phyloP scores from a whole-genome alignment of 2,888 invertebrate species.

The Hyposoter dolosus region DNA sequence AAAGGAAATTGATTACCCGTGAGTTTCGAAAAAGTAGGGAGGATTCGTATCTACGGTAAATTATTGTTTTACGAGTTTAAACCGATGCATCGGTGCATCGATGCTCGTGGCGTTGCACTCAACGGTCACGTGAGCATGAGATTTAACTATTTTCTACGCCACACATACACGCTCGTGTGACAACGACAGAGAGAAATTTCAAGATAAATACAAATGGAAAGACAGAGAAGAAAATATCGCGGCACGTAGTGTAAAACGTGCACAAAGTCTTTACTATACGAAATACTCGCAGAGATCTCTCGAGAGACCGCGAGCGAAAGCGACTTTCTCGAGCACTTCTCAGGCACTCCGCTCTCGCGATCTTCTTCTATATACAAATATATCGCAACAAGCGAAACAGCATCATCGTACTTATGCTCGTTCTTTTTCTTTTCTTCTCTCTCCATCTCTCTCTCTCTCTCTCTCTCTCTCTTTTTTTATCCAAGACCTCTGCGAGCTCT shows the following conservation, averaged over 20 bases:
- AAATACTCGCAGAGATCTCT: slow-evolving; percentile 62
- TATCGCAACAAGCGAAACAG: slow-evolving; percentile 30
- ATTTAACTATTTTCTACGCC: slow-evolving; percentile 45
- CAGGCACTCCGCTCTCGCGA: slow-evolving; percentile 26
- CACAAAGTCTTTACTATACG: slow-evolving; percentile 54
- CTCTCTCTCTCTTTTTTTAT: slow-evolving; percentile 2
- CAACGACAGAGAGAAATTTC: not conserved
- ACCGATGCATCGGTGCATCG: not conserved
- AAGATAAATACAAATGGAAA: slow-evolving; percentile 10
- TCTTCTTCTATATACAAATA: slow-evolving; percentile 9
- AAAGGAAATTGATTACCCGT: slow-evolving; percentile 57
- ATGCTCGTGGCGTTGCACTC: not conserved
- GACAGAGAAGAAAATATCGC: slow-evolving; percentile 14
- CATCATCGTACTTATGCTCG: slow-evolving; percentile 27
- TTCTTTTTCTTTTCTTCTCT: slow-evolving; percentile 15
- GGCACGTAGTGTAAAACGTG: slow-evolving; percentile 41
- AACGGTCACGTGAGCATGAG: slow-evolving; percentile 2
- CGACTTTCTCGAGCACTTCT: slow-evolving; percentile 64
- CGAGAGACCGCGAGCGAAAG: slow-evolving; percentile 66
- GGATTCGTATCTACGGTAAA: slow-evolving; percentile 21
- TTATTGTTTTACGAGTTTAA: slow-evolving; percentile 6
- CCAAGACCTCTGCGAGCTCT: slow-evolving; percentile 13
- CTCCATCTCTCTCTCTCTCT: not conserved
- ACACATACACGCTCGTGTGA: not conserved
- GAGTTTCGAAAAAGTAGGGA: slow-evolving; percentile 9